These are phyloP conservation scores for Chrosomus eos DNA, from an alignment of 2,797 vertebrate species.

Conservation along the genomic window DNA sequence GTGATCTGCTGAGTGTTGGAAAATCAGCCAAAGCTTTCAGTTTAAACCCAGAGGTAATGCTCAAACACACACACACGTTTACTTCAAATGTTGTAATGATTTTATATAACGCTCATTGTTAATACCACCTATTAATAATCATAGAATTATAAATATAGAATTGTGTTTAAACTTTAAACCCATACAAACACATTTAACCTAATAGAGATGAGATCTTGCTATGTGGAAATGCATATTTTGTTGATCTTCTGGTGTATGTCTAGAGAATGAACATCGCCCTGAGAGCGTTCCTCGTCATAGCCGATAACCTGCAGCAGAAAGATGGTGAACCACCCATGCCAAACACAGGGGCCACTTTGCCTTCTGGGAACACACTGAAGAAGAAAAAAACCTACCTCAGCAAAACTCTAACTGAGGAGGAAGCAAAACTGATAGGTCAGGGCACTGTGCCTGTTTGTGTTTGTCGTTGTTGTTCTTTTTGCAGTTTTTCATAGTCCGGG, in stretches of 20 bases:
- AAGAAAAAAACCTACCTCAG: constrained; percentile 99
- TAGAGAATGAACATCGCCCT: constrained; percentile 99
- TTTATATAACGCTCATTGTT: neutral
- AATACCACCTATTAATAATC: neutral
- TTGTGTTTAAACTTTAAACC: neutral
- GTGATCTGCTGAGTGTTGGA: constrained; percentile 83
- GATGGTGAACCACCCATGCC: constrained; percentile 99
- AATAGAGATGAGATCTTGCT: neutral
- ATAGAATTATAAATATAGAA: neutral
- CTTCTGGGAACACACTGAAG: constrained; percentile 96
- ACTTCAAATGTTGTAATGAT: neutral
- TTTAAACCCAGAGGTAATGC: constrained; percentile 83
- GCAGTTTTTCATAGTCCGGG: neutral
- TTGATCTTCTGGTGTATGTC: constrained; percentile 1
- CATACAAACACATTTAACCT: neutral
- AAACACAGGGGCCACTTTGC: constrained; percentile 95
- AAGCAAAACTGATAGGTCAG: constrained; percentile 96
- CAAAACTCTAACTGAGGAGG: constrained; percentile 98
- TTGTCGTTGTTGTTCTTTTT: constrained; percentile 1
- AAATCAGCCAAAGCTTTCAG: constrained; percentile 85
- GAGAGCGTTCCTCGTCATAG: constrained; percentile 96
- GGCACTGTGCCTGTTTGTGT: constrained; percentile 7
- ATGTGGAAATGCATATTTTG: neutral
- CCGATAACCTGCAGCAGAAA: constrained; percentile 97
- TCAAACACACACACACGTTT: constrained; percentile 46